Base-by-base conservation (phyloP, 2,113 vertebrate species). In the Cepphus grylle region DNA sequence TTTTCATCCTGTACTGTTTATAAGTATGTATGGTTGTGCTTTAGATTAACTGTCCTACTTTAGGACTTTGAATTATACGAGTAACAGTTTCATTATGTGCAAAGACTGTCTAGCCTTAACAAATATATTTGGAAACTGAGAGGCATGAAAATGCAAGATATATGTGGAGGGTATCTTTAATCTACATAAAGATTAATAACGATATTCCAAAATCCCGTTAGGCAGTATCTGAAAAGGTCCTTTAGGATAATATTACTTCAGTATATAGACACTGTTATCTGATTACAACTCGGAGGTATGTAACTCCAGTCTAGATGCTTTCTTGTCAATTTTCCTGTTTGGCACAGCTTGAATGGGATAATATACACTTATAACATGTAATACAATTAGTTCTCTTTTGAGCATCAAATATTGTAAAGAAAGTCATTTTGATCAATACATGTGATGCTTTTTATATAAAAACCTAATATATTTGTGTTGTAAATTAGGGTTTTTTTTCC, bases 381-480 rank as follows among this genome's bases (percentile, higher is more conserved):
- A 95, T 95, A 95, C 94, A 97, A 97, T 95, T 97, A 97, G 96
- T 81, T 97, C 81, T 96, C 91, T 95, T 97, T 97, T 97, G 92
- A 95, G 93, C 95, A 97, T 97, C 97, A 98, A 98, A 94, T 96
- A 93, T 95, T 90, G 83, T 86, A 97, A 97, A 97, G 96, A 93
- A 98, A 98, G 83, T 90, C 96, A 96, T 96, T 97, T 98, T 97
- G 97, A 98, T 98, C 95, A 98, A 97, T 96, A 97, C 90, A 55
- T 91, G 89, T 83, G 93, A 96, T 96, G 91, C 85, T 98, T 97
- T 97, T 95, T 91, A 96, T 91, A 98, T 92, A 96, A 97, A 97
- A 96, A 40, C 66, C 95, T 97, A 97, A 97, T 98, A 97, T 96
- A 89, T 97, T 97, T 94, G 93, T 94, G 96, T 93, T 98, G 90